A percentile compares a stretch with the other conserved stretches of the same genome.
Evolutionary conservation across 2,888 invertebrate genomes (phyloP).

Genomic region (Eupelmus urozonus): DNA sequence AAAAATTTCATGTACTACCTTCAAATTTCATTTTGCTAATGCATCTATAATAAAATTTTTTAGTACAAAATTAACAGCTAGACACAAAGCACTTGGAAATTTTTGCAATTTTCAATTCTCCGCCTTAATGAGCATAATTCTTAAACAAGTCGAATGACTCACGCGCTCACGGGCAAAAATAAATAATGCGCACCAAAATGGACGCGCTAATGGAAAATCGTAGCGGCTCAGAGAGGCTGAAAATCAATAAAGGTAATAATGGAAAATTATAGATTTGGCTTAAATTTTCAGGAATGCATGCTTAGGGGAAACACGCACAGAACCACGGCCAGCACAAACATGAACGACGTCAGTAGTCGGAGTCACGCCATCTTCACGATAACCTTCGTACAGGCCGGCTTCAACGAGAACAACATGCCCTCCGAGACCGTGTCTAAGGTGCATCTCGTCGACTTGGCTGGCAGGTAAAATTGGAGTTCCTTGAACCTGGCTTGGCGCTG

Average conservation of each 20-base stretch:
- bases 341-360: constrained; percentile 94
- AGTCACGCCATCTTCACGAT: constrained; percentile 95
- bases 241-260: constrained; percentile 22
- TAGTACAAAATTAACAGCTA: too few relatives aligned
- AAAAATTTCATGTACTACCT: too few relatives aligned
- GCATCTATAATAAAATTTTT: too few relatives aligned
- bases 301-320: constrained; percentile 88
- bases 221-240: too few relatives aligned
- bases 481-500: too few relatives aligned
- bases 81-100: too few relatives aligned
- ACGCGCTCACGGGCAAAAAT: neutral
- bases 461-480: constrained; percentile 80
- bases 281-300: constrained; percentile 83
- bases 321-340: constrained; percentile 92
- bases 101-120: neutral
- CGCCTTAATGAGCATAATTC: neutral
- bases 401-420: constrained; percentile 88
- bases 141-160: neutral
- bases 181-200: too few relatives aligned
- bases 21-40: too few relatives aligned
- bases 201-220: too few relatives aligned
- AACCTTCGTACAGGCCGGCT: constrained; percentile 92
- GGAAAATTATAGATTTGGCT: constrained; percentile 15
- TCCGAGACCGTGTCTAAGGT: constrained; percentile 94
- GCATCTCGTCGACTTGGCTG: constrained; percentile 92